Evolutionary conservation across 2,113 vertebrate genomes (phyloP).

Genomic region (Bucco capensis): DNA sequence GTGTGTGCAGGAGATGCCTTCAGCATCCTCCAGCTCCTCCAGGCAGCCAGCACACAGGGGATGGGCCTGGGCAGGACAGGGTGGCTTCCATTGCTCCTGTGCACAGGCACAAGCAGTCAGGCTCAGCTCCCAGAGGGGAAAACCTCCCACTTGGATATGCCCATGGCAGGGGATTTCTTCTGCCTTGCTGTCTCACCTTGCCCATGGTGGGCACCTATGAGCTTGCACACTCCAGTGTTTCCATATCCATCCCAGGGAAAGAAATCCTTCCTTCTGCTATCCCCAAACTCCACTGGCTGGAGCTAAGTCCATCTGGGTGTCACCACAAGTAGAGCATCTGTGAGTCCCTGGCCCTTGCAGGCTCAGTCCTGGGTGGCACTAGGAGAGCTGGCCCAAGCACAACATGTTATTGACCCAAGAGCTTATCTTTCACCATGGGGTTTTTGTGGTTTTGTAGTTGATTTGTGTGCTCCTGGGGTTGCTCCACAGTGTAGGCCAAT

Average conservation of each 20-base stretch:
- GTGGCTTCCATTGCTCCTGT: fast-evolving
- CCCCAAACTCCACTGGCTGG: neutral
- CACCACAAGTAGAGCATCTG: neutral
- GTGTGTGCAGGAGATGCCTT: neutral
- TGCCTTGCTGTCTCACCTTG: neutral
- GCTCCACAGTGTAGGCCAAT: neutral
- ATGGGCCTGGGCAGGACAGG: neutral
- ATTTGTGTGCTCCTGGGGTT: neutral
- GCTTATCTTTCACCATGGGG: neutral
- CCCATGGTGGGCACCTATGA: neutral
- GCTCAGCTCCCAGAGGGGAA: neutral
- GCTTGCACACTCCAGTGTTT: neutral
- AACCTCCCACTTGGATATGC: neutral
- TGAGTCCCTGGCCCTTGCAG: neutral
- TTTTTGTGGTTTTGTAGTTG: neutral
- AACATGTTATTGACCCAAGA: neutral
- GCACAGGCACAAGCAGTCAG: neutral
- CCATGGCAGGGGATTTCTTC: neutral
- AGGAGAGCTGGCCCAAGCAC: neutral
- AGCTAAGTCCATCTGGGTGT: neutral
- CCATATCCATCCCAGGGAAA: neutral
- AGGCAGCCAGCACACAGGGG: neutral
- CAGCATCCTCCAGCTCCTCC: neutral
- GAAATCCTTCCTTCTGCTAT: neutral
- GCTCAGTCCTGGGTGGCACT: neutral